Conservation (phyloP, 2,888 invertebrate species). For the Drosophila basisetae region DNA sequence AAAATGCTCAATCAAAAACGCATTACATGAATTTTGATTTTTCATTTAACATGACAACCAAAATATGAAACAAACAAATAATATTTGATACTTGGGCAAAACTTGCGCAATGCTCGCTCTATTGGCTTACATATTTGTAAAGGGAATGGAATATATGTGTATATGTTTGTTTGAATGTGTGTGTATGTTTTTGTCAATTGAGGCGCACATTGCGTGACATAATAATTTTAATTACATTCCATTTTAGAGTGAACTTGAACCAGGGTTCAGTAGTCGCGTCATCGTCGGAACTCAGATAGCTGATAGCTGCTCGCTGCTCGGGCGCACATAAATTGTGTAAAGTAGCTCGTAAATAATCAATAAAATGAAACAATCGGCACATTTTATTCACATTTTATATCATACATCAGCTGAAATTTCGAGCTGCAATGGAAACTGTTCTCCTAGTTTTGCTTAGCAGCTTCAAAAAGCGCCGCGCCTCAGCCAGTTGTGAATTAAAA, state of each 20-base stretch:
- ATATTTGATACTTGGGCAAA: slow-evolving; percentile 26
- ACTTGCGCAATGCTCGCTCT: slow-evolving; percentile 26
- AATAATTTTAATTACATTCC: slow-evolving; percentile 74
- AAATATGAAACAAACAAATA: not conserved
- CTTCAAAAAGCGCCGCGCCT: not conserved
- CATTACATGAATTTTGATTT: slow-evolving; percentile 74
- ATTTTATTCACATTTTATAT: slow-evolving; percentile 26
- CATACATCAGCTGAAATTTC: slow-evolving; percentile 6
- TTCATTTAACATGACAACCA: slow-evolving; percentile 19
- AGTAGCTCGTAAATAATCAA: slow-evolving; percentile 52
- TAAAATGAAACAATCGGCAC: slow-evolving; percentile 44
- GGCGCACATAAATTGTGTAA: slow-evolving; percentile 33
- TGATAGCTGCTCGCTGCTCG: slow-evolving; percentile 23
- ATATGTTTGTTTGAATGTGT: slow-evolving; percentile 7
- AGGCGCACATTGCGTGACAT: slow-evolving; percentile 63
- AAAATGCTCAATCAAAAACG: slow-evolving; percentile 74
- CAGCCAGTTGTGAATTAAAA: slow-evolving; percentile 18
- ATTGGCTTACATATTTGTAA: slow-evolving; percentile 22
- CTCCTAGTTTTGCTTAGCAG: not conserved
- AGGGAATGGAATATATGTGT: not conserved
- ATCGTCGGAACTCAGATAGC: slow-evolving; percentile 25
- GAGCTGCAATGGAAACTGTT: not conserved
- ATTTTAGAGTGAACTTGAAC: slow-evolving; percentile 71
- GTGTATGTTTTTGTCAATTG: slow-evolving; percentile 38
- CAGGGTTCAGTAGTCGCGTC: slow-evolving; percentile 57